These are phyloP conservation scores for Siniperca chuatsi DNA, from an alignment of 2,113 vertebrate species.

Conservation along the genomic window DNA sequence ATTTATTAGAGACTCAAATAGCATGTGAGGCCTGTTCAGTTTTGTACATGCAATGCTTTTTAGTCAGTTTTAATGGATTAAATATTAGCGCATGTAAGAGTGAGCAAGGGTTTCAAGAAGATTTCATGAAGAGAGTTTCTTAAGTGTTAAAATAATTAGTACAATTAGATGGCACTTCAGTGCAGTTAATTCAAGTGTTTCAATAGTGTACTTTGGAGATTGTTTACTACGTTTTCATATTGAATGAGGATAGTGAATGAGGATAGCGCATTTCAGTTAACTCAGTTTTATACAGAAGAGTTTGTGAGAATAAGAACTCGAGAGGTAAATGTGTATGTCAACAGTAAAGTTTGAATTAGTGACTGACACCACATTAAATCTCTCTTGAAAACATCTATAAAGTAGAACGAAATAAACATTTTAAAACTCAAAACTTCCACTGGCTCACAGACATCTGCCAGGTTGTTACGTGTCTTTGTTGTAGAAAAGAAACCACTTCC, in stretches of 20 bases:
- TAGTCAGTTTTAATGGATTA: background rate
- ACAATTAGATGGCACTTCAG: background rate
- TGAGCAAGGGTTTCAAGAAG: background rate
- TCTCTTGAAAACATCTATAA: background rate
- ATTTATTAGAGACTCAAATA: too few relatives aligned
- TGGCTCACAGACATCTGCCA: background rate
- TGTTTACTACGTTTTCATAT: background rate
- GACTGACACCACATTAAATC: background rate
- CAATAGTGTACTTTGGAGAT: background rate
- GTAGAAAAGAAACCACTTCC: background rate
- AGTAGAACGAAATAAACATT: background rate
- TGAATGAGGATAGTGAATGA: background rate
- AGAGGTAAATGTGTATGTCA: background rate
- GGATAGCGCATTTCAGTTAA: background rate
- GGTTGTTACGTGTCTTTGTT: background rate
- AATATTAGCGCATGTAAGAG: background rate
- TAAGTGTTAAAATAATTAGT: background rate
- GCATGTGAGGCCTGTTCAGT: background rate
- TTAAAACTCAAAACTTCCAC: background rate
- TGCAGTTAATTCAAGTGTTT: conserved; percentile 19
- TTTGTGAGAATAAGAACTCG: background rate
- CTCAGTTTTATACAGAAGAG: background rate
- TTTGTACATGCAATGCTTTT: background rate
- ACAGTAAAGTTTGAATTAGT: background rate
- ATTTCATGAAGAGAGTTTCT: background rate